Evolutionary conservation across 2,888 invertebrate genomes (phyloP), one percentile per base, ranked within the genome.

Genomic region (Cantharis lateralis): DNA sequence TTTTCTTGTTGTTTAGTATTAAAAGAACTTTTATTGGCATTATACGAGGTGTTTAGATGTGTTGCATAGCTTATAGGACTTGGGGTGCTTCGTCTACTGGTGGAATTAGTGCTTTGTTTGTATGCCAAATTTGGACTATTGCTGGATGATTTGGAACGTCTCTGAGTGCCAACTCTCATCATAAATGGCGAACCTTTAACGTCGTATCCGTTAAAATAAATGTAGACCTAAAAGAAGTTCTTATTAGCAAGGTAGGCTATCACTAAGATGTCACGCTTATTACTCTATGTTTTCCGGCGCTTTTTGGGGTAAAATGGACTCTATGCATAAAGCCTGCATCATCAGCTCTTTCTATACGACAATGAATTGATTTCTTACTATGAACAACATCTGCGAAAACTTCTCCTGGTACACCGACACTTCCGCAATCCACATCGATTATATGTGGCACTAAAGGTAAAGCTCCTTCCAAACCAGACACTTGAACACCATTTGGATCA

Each of bases 121-220:
- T 86, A 87, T 0, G 86, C 84, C 9, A 84, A 81, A 71, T 86
- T 87, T 15, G 87, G 87, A 80, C 87, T 87, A 86, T 89, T 90
- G 81, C 87, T 90, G 48, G 91, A 89, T 0, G 90, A 89, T 83
- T 91, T 91, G 48, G 89, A 88, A 24, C 94, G 91, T 78, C 92
- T 92, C 78, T 91, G 91, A 0, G 95, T 93, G 16, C 96, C 96
- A 10, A 96, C 96, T 76, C 96, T 90, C 89, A 97, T 93, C 85
- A 95, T 94, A 85, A 95, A 96, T 24, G 96, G 96, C 11, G 96
- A 96, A 5, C 96, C 98, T 86, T 92, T 91, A n/a, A 95, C 93
- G 71, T 91, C 91, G 85, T 94, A 94, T 10, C 97, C 98, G 87
- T 98, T 98, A 89, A 98, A 98, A 86, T 96, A 97, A 28, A 98